These are phyloP conservation scores for Falco columbarius DNA, from an alignment of 2,797 vertebrate species.

Conservation along the genomic window DNA sequence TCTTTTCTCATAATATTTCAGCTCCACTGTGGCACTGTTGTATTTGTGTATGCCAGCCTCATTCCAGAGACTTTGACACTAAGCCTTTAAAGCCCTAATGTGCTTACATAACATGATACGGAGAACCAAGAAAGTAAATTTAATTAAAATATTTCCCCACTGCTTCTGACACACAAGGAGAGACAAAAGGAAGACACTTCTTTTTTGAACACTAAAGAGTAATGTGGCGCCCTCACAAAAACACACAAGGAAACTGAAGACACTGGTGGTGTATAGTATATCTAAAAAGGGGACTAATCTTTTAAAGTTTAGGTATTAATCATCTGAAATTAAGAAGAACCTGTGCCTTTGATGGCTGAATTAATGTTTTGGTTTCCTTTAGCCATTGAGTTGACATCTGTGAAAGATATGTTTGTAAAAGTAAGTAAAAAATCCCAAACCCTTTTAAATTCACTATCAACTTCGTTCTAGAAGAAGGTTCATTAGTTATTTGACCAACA, in stretches of 20 bases:
- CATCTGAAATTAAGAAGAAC: background rate
- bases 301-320: background rate
- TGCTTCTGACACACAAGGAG: background rate
- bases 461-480: background rate
- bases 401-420: background rate
- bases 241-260: background rate
- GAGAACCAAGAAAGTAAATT: constrained; percentile 21
- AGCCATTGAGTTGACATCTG: background rate
- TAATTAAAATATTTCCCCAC: constrained; percentile 33
- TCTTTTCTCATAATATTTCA: background rate
- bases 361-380: background rate
- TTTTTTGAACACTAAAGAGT: background rate
- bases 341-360: background rate
- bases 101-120: constrained; percentile 37
- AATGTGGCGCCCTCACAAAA: background rate
- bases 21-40: background rate
- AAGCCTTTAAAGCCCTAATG: constrained; percentile 44
- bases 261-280: background rate
- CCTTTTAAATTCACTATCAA: background rate
- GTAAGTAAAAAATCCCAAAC: background rate
- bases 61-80: background rate
- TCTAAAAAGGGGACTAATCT: background rate
- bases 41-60: background rate
- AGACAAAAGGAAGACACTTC: background rate
- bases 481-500: background rate